Percentiles rank a stretch among this genome's conserved stretches.
Evolutionary conservation across 2,113 vertebrate genomes (phyloP).

Genomic region (Elachura formosa): DNA sequence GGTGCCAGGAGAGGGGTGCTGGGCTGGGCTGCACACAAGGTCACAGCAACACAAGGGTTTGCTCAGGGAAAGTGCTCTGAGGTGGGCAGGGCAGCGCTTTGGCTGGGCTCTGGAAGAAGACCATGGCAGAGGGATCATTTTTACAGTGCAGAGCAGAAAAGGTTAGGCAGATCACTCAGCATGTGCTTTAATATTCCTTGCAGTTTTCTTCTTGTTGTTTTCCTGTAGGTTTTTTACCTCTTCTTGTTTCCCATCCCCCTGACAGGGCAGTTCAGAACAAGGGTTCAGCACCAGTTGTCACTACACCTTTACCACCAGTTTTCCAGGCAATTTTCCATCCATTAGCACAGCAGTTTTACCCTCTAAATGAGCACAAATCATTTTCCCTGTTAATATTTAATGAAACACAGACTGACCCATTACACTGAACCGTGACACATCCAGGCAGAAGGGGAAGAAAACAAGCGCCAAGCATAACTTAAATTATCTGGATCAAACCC

Average conservation of each 20-base stretch:
- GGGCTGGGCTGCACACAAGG: rapidly evolving
- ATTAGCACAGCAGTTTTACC: background rate
- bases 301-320: background rate
- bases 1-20: rapidly evolving
- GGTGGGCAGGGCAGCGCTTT: background rate
- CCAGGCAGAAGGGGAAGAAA: background rate
- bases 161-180: background rate
- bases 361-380: background rate
- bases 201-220: background rate
- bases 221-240: background rate
- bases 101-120: background rate
- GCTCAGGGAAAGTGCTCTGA: background rate
- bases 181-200: background rate
- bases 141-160: background rate
- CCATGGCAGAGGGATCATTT: background rate
- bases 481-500: background rate
- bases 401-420: background rate
- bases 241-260: background rate
- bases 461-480: background rate
- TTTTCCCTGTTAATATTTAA: constrained; percentile 19
- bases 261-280: background rate
- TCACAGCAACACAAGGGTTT: rapidly evolving
- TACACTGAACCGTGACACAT: background rate
- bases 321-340: constrained; percentile 2
- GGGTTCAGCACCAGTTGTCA: background rate